Evolutionary conservation across 1,140 invertebrate genomes (phyloP).

Genomic region (Drosophila trapezifrons): DNA sequence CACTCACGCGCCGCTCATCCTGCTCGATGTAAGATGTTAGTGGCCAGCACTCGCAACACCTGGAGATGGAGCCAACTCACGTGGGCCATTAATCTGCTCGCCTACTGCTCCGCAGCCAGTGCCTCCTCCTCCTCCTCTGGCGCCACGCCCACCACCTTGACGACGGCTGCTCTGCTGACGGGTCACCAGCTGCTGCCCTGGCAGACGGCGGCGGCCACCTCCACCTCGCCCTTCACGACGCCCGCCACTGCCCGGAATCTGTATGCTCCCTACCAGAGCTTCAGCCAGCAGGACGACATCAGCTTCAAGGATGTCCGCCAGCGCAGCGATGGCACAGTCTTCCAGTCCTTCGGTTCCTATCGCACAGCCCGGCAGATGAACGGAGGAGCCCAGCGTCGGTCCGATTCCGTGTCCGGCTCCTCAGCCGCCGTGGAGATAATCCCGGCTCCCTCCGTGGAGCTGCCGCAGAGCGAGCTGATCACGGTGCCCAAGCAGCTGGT

Average conservation of each 20-base stretch:
- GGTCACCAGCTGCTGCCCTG: conserved; percentile 67
- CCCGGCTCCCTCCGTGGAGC: conserved; percentile 68
- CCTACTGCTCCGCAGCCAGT: conserved; percentile 47
- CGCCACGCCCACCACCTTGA: conserved; percentile 38
- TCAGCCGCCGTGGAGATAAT: conserved; percentile 57
- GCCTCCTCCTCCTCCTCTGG: conserved; percentile 15
- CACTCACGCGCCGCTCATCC: conserved; percentile 48
- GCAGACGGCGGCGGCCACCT: conserved; percentile 44
- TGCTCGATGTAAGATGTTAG: conserved; percentile 84
- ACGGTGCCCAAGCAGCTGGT: conserved; percentile 80
- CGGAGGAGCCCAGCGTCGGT: conserved; percentile 59
- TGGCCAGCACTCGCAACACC: conserved; percentile 54
- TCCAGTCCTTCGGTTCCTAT: conserved; percentile 79
- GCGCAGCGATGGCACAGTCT: conserved; percentile 65
- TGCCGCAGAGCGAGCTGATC: conserved; percentile 65
- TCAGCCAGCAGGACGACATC: conserved; percentile 74
- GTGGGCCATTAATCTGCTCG: conserved; percentile 51
- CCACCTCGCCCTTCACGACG: conserved; percentile 20
- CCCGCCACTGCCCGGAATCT: conserved; percentile 74
- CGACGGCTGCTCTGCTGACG: conserved; percentile 57
- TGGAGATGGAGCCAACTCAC: conserved; percentile 68
- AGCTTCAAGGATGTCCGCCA: conserved; percentile 70
- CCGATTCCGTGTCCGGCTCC: conserved; percentile 68
- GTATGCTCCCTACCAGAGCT: conserved; percentile 76
- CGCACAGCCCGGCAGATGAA: conserved; percentile 58